Base-by-base conservation (phyloP, 2,888 invertebrate species). In the Melitaea athalia region DNA sequence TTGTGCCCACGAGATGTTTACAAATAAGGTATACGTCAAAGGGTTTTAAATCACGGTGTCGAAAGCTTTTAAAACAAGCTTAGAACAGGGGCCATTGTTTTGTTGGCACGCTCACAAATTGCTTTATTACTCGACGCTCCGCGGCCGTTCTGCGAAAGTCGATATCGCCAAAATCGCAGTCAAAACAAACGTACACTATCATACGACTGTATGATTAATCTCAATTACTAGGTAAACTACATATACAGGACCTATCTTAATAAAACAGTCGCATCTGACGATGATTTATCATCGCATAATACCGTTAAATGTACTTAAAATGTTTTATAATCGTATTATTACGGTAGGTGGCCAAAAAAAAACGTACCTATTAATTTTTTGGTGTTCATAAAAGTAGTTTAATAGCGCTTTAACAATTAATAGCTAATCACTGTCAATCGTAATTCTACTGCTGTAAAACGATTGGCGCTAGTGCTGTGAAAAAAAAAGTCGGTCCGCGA, bases 51-150 rank as follows among this genome's bases (percentile, higher is more conserved):
- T 92, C 91, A 90, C 84, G 83, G 87, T 82, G 92, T 91, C 87
- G 91, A 92, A 90, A 92, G 91, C 88, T 91, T 90, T 91, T 87
- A 88, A 92, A 92, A 89, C 87, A 89, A 86, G 85, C 89, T 91
- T 88, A 91, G 89, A 91, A 91, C 81, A 81, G 84, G 81, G 79
- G 75, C 85, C 85, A 89, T 92, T 92, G 92, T 92, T 91, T 88
- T 91, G 89, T 85, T 88, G 85, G 88, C 85, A 81, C 85, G 84
- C 79, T 85, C 84, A 85, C 89, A 90, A 92, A 92, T 92, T 89
- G 89, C 92, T 92, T 92, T 92, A 92, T 92, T 92, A 92, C 89
- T 76, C 72, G 77, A 80, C 81, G 80, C 75, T 81, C 80, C 84
- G 84, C 81, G 85, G 79, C 78, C 78, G 84, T 85, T 87, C 83